Conservation (phyloP, 2,888 invertebrate genomes). For the Lamellibrachia columna region DNA sequence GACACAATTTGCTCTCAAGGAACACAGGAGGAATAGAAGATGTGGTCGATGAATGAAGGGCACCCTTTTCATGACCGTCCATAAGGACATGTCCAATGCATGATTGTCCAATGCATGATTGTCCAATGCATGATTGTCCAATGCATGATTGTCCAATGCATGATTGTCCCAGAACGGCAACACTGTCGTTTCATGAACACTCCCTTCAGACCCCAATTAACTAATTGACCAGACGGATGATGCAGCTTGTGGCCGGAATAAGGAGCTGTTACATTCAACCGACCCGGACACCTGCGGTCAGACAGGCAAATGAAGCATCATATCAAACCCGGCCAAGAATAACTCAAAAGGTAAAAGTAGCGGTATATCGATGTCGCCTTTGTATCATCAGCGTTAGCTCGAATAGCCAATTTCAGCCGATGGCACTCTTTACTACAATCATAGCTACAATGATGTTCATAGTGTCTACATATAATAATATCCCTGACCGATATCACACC, state of each 20-base stretch:
- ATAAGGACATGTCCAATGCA: background rate
- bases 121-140: background rate
- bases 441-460: background rate
- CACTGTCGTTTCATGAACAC: background rate
- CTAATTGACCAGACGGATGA: background rate
- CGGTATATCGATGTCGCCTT: background rate
- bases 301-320: background rate
- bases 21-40: background rate
- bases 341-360: background rate
- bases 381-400: background rate
- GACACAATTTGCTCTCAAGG: background rate
- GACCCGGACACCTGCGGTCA: background rate
- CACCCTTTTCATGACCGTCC: background rate
- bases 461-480: background rate
- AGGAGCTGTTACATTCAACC: background rate
- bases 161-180: background rate
- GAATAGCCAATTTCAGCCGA: background rate
- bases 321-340: background rate
- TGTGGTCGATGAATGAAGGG: background rate
- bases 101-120: background rate
- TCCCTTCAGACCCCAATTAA: background rate
- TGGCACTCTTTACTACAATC: background rate
- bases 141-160: background rate
- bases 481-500: background rate
- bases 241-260: background rate